Conservation (phyloP, 1,140 invertebrate genomes). For the Drosophila jambulina region DNA sequence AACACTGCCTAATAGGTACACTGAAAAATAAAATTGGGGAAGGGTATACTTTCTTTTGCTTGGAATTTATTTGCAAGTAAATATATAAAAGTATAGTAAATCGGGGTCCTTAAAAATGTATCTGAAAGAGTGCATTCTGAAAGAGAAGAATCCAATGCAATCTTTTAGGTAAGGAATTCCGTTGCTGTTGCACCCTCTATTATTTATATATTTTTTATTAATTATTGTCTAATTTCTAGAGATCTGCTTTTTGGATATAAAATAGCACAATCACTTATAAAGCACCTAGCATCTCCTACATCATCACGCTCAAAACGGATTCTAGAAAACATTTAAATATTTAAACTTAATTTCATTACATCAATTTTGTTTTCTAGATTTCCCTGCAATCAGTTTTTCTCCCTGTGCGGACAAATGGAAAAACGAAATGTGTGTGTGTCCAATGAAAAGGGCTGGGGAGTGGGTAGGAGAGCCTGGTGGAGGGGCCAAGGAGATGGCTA, state of each 20-base stretch:
- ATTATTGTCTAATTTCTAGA: not conserved
- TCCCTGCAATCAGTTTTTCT: not conserved
- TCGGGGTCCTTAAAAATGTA: not conserved
- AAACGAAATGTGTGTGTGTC: conserved; percentile 47
- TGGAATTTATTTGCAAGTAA: not conserved
- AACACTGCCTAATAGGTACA: conserved; percentile 74
- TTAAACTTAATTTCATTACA: not conserved
- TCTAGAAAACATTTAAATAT: not conserved
- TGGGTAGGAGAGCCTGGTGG: not conserved
- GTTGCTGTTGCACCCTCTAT: not conserved
- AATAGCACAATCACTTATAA: not conserved
- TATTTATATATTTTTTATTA: not conserved
- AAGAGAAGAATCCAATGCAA: too few relatives aligned
- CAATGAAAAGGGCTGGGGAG: conserved; percentile 2
- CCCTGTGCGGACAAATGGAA: conserved; percentile 51
- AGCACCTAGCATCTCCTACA: not conserved
- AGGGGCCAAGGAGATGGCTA: not conserved
- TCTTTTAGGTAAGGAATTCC: not conserved
- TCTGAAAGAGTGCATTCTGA: too few relatives aligned
- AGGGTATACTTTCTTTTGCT: not conserved
- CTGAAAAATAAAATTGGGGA: not conserved
- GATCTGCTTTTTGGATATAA: not conserved
- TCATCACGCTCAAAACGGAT: not conserved
- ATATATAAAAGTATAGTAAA: not conserved
- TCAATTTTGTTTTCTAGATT: not conserved